Base-by-base conservation (phyloP, 2,888 invertebrate species). In the Amblyteles armatorius region DNA sequence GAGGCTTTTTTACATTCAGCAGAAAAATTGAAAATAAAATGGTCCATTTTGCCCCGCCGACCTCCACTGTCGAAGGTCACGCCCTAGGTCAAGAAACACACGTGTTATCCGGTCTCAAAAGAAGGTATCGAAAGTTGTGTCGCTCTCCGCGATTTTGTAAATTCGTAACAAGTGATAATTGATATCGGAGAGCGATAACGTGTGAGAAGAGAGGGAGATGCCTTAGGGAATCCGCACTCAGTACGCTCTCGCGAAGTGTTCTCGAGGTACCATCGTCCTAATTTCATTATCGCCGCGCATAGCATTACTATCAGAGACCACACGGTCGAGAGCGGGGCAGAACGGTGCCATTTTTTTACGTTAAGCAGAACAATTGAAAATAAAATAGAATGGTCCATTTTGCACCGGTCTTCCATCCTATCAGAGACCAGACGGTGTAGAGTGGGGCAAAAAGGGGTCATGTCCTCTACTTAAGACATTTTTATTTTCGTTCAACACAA, bases 281-380 rank as follows among this genome's bases (percentile, higher is more conserved):
- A 91, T 90, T 91, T 88, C 88, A 91, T 91, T 90, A 91, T 90
- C 87, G 87, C 87, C 83, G 84, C 86, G 88, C 89, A 90, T 90
- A 87, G 85, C 82, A 90, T 91, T 90, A 91, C 88, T 89, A 90
- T 91, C 29, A 19, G 5, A 16, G n/a, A 19, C 16, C 2, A 55
- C 6, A 36, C 22, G 13, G 22, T 3, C 6, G 2, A 55, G 19
- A 36, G 36, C 7, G 36, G 36, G 36, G 36, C 7, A 36, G 9
- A 36, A 36, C 36, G 36, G 36, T 0, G 5, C 6, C 36, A 5
- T 36, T 36, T 36, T 36, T 36, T 36, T 36, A 36, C 36, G 36
- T 36, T 36, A 1, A 7, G 7, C 5, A 36, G 36, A 36, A 36
- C 7, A 36, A 36, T 36, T 36, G 1, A 36, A 36, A 9, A 7